A percentile compares a stretch with the other conserved stretches of the same genome.
Evolutionary conservation across 2,113 vertebrate species (phyloP).

Genomic region (Carollia perspicillata): DNA sequence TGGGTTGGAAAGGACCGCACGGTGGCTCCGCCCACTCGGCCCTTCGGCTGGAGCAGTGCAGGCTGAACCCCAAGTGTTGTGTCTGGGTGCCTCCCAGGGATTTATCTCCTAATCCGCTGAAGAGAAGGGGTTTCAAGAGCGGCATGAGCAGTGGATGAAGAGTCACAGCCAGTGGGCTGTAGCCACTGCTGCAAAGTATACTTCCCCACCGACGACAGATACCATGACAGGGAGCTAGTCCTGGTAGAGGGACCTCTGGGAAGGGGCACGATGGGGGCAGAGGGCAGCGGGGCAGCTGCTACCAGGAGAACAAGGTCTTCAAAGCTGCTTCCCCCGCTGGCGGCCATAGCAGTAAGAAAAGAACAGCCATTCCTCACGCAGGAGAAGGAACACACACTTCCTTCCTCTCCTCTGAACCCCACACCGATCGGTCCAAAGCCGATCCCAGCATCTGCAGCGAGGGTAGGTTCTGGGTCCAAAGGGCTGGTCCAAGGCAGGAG

Average conservation of each 20-base stretch:
- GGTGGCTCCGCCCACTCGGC: not conserved
- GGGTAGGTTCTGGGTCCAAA: not conserved
- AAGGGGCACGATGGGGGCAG: not conserved
- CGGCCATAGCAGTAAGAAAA: not conserved
- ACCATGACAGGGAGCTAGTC: not conserved
- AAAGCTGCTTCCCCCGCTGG: not conserved
- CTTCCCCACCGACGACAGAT: not conserved
- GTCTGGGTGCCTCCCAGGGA: not conserved
- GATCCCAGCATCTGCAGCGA: not conserved
- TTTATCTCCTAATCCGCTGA: not conserved
- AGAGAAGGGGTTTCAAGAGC: not conserved
- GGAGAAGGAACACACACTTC: not conserved
- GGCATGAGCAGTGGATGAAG: not conserved
- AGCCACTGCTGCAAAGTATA: not conserved
- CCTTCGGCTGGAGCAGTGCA: not conserved
- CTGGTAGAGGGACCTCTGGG: not conserved
- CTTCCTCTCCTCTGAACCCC: not conserved
- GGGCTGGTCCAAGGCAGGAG: not conserved
- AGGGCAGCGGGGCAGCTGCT: not conserved
- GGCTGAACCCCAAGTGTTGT: accelerated
- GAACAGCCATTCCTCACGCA: not conserved
- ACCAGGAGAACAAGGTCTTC: not conserved
- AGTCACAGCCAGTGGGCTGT: not conserved
- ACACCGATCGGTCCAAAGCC: not conserved
- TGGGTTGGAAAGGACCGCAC: not conserved